Conservation (phyloP, 2,797 vertebrate genomes). For the Molossus alvarezi region DNA sequence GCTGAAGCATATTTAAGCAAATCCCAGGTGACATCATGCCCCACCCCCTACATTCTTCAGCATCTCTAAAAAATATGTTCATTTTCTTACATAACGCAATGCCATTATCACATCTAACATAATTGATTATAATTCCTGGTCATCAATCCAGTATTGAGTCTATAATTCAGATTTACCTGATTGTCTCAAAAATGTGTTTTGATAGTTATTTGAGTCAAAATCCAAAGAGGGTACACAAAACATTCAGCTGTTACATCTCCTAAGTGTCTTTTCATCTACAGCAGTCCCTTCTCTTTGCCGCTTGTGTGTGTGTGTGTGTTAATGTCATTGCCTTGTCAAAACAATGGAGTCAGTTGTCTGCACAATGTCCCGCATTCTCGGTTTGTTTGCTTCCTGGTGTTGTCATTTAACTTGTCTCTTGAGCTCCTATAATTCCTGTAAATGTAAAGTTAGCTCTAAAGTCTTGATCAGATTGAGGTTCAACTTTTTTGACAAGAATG, state of each 20-base stretch:
- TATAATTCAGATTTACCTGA: conserved; percentile 20
- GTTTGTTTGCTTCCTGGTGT: conserved; percentile 12
- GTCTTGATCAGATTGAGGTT: not conserved
- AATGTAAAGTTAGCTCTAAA: conserved; percentile 16
- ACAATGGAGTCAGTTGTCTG: conserved; percentile 7
- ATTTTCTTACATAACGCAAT: conserved; percentile 33
- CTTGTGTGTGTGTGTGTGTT: not conserved
- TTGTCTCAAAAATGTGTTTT: conserved; percentile 58
- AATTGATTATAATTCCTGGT: conserved; percentile 42
- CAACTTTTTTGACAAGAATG: not conserved
- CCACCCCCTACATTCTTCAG: not conserved
- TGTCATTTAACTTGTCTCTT: conserved; percentile 32
- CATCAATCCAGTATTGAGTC: conserved; percentile 21
- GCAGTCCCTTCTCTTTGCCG: not conserved
- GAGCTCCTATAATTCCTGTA: not conserved
- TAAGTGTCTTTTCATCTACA: conserved; percentile 17
- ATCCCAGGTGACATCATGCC: not conserved
- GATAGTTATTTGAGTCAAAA: conserved; percentile 23
- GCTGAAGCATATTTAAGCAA: conserved; percentile 27
- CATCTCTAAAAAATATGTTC: not conserved
- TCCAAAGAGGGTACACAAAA: not conserved
- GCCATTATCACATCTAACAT: not conserved
- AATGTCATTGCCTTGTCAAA: conserved; percentile 34
- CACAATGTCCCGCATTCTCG: not conserved
- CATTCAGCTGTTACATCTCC: not conserved